phyloP scores from a whole-genome alignment of 2,113 vertebrate genomes.

The Callipepla squamata region DNA sequence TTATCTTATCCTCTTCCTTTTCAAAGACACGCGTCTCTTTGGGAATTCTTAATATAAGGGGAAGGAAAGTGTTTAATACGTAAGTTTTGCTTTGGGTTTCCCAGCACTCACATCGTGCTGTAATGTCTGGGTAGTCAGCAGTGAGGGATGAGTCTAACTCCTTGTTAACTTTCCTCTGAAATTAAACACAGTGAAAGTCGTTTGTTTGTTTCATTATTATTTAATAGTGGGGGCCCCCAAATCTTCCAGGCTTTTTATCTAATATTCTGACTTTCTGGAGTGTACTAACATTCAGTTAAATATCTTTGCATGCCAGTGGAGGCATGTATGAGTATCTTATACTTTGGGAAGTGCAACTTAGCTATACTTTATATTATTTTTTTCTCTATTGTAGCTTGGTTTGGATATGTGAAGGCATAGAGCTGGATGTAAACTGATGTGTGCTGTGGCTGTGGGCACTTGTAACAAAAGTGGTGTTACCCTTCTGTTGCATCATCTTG shows the following conservation, averaged over 20 bases:
- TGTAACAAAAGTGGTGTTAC: not conserved
- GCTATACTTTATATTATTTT: fast-evolving
- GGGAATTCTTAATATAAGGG: not conserved
- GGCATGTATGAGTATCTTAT: fast-evolving
- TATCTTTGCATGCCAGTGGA: not conserved
- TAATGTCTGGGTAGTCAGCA: not conserved
- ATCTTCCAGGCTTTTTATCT: not conserved
- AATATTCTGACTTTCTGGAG: not conserved
- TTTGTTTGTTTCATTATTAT: not conserved
- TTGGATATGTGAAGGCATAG: not conserved
- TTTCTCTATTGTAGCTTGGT: not conserved
- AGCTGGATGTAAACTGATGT: not conserved
- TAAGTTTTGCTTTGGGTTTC: not conserved
- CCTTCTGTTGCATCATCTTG: slow-evolving; percentile 17
- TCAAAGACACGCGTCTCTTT: not conserved
- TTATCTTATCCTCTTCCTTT: not conserved
- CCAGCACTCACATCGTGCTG: not conserved
- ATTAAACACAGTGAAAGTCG: not conserved
- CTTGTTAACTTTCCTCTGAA: not conserved
- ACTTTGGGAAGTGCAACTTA: not conserved
- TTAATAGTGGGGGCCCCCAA: not conserved
- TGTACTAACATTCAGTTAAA: not conserved
- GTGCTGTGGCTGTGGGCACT: not conserved
- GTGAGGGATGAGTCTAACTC: not conserved
- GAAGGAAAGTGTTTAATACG: not conserved